phyloP scores from a whole-genome alignment of 2,113 vertebrate species.

The Dasypus novemcinctus region DNA sequence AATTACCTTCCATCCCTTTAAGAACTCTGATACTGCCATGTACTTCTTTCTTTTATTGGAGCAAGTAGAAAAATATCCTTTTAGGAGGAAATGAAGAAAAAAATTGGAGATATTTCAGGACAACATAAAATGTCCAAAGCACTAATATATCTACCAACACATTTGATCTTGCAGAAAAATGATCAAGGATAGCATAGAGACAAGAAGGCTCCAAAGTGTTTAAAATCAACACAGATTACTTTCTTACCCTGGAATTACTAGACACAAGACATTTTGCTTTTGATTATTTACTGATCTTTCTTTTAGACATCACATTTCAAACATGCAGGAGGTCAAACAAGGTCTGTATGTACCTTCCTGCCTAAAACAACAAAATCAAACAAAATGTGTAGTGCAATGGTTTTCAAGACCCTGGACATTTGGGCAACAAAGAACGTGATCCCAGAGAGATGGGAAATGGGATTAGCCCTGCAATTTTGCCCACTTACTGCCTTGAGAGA shows the following conservation, averaged over 20 bases:
- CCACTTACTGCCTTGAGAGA: neutral
- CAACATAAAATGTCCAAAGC: neutral
- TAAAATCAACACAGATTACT: neutral
- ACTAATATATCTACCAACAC: neutral
- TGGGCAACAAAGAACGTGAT: neutral
- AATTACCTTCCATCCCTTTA: neutral
- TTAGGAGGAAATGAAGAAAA: neutral
- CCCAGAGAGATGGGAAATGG: neutral
- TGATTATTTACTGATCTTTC: neutral
- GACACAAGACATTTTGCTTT: neutral
- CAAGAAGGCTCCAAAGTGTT: neutral
- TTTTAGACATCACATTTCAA: neutral
- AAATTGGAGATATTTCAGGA: neutral
- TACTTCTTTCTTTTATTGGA: neutral
- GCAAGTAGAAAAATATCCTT: neutral
- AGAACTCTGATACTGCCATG: neutral
- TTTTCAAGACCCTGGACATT: neutral
- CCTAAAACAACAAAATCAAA: neutral
- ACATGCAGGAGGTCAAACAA: neutral
- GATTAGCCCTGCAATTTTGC: neutral
- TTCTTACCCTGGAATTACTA: neutral
- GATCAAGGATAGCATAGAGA: neutral
- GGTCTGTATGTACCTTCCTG: neutral
- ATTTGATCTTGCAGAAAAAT: constrained; percentile 11
- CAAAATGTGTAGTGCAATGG: neutral